A percentile compares a stretch with the other conserved stretches of the same genome.
phyloP scores from a whole-genome alignment of 2,113 vertebrate species.

The Ptilonorhynchus violaceus region DNA sequence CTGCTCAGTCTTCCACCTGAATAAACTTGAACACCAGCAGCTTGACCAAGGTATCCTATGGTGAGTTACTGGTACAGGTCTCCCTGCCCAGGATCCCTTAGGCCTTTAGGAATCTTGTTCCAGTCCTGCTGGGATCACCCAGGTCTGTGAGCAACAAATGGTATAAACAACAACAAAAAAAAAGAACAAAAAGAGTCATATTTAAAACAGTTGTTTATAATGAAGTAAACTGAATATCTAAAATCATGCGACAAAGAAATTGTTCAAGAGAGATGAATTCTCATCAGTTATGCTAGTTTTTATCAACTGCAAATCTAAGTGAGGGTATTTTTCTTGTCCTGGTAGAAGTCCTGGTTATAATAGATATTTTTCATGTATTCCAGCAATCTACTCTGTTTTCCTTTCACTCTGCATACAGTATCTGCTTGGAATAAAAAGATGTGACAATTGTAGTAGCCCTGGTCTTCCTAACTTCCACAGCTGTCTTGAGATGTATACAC shows the following conservation, averaged over 20 bases:
- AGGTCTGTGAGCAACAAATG: not conserved
- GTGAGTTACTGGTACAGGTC: not conserved
- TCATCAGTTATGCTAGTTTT: not conserved
- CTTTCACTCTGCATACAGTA: not conserved
- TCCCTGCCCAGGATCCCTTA: not conserved
- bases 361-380: not conserved
- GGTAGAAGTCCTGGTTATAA: not conserved
- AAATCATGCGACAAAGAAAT: not conserved
- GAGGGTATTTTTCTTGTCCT: not conserved
- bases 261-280: not conserved
- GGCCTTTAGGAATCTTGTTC: not conserved
- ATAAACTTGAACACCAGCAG: not conserved
- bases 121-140: not conserved
- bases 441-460: not conserved
- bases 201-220: not conserved
- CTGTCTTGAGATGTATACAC: not conserved
- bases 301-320: not conserved
- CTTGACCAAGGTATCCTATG: not conserved
- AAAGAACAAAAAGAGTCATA: too few relatives aligned
- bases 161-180: not conserved
- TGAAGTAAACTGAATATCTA: not conserved
- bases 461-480: not conserved
- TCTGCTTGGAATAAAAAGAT: conserved; percentile 19
- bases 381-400: not conserved
- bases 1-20: not conserved